phyloP scores from a whole-genome alignment of 2,113 vertebrate species.

The Eublepharis macularius region DNA sequence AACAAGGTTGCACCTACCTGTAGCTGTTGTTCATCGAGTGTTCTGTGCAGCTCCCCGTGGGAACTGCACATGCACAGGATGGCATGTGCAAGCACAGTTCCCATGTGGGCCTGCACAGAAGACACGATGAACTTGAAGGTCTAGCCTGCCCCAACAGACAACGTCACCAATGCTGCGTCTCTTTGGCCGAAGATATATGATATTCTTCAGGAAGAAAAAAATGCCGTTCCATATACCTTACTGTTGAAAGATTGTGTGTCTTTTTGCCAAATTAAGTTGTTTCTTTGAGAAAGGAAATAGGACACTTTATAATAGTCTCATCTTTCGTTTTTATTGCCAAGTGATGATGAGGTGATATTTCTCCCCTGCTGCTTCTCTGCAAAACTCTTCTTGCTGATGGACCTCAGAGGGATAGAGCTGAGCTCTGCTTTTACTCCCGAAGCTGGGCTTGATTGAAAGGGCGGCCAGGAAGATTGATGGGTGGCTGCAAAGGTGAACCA shows the following conservation, averaged over 20 bases:
- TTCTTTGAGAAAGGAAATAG: background rate
- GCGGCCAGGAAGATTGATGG: background rate
- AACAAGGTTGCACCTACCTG: too few relatives aligned
- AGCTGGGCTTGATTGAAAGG: background rate
- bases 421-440: background rate
- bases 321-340: background rate
- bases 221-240: background rate
- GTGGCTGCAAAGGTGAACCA: background rate
- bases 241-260: background rate
- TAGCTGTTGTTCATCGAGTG: too few relatives aligned
- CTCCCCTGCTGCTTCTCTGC: background rate
- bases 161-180: background rate
- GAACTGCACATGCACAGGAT: too few relatives aligned
- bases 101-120: too few relatives aligned
- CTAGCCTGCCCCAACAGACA: too few relatives aligned
- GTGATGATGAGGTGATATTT: background rate
- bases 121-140: too few relatives aligned
- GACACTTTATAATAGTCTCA: background rate
- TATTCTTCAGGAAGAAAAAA: too few relatives aligned
- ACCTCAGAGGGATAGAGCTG: background rate
- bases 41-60: too few relatives aligned
- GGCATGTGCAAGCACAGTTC: too few relatives aligned
- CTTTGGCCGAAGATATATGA: background rate
- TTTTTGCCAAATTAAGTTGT: background rate
- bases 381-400: background rate